phyloP scores from a whole-genome alignment of 2,888 invertebrate genomes.

The Entomobrya multifasciata region DNA sequence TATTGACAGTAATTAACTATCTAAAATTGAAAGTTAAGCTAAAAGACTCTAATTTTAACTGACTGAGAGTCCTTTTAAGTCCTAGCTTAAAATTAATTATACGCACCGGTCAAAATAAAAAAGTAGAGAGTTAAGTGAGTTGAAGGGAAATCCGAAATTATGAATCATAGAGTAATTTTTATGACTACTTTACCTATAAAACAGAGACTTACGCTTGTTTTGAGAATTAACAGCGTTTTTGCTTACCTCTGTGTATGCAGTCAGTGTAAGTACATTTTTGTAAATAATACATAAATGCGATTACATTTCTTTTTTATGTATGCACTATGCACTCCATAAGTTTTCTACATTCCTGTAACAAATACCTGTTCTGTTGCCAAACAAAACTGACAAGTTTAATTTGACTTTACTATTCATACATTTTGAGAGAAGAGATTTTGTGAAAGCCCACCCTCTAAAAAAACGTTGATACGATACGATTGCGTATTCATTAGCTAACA shows the following conservation, averaged over 20 bases:
- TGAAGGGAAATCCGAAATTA: conserved; percentile 18
- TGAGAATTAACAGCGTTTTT: too few relatives aligned
- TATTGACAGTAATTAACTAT: too few relatives aligned
- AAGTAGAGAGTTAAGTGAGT: background rate
- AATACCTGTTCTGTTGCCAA: conserved; percentile 69
- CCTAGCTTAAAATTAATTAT: background rate
- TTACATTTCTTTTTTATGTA: background rate
- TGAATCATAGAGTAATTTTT: conserved; percentile 17
- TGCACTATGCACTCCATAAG: conserved; percentile 23
- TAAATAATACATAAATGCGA: too few relatives aligned
- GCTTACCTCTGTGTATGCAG: too few relatives aligned
- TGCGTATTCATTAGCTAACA: too few relatives aligned
- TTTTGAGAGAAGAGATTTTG: conserved; percentile 49
- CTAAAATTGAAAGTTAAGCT: too few relatives aligned
- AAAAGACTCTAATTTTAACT: too few relatives aligned
- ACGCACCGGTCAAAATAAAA: too few relatives aligned
- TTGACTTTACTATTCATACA: conserved; percentile 59
- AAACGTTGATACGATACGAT: conserved; percentile 59
- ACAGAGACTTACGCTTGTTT: too few relatives aligned
- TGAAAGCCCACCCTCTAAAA: conserved; percentile 61
- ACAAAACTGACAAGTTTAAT: conserved; percentile 72
- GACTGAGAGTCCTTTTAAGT: too few relatives aligned
- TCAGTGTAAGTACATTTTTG: conserved; percentile 1
- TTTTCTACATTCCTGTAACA: conserved; percentile 73
- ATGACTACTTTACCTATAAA: conserved; percentile 14